Evolutionary conservation across 2,888 invertebrate genomes (phyloP), one percentile per base, ranked within the genome.

Genomic region (Dynastes hyllus): DNA sequence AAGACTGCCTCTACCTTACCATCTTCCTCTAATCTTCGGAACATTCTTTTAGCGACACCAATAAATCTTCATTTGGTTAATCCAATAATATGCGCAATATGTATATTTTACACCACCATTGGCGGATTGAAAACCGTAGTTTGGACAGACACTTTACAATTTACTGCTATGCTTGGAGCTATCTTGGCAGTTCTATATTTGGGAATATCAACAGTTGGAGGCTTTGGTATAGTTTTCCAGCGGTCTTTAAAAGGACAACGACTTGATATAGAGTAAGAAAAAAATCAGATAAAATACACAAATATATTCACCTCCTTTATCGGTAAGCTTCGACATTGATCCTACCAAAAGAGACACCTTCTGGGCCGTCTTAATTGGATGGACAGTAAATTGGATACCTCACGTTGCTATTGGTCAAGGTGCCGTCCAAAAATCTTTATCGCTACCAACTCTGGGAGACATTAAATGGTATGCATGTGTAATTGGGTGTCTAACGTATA

Each of bases 21-120:
- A 11, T 11, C 11, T 8, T 11, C 11, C 11, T 45, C 0, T 45
- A 2, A 11, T 45, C 45, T 45, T 45, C 11, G 2, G 6, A 11
- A 37, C 13, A n/a, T 9, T 13, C 29, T 55, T 53, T 89, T 88
- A 94, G 94, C 94, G 3, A 94, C 94, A 22, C 93, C 93, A 32
- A 27, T 80, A 22, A 75, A 80, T 69, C 29, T 80, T 29, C 92
- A 92, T 84, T 88, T 92, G 1, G 91, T 94, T 40, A 92, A 93
- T 1, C 91, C 93, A 2, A 90, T 93, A 0, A 91, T 94, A n/a
- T 93, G 94, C 83, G 87, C 92, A 1, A 90, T 93, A 0, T 95
- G 95, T 85, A 94, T 94, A 29, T 93, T 94, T 40, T 93, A 95
- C 83, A 94, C 94, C n/a, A 93, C 94, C 1, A 85, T 94, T 45